Evolutionary conservation across 2,113 vertebrate genomes (phyloP).

Genomic region (Colinus virginianus): DNA sequence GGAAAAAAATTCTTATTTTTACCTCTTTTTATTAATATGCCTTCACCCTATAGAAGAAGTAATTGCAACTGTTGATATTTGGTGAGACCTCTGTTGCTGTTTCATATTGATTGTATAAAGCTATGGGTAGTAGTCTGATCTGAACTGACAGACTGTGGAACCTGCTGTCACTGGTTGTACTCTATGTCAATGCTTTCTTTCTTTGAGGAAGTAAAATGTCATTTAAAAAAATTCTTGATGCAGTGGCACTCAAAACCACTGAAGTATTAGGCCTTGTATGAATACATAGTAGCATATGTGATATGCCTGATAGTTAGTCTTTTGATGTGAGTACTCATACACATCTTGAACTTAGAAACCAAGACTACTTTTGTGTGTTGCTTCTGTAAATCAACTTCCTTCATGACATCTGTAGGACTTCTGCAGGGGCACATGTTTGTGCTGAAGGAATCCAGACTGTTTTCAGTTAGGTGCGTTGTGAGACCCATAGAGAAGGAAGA

Average conservation of each 20-base stretch:
- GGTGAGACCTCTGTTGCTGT: not conserved
- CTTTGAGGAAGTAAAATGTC: not conserved
- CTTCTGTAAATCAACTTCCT: not conserved
- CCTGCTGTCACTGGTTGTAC: not conserved
- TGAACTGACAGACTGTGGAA: not conserved
- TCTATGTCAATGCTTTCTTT: not conserved
- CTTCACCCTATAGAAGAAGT: not conserved
- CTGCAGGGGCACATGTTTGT: not conserved
- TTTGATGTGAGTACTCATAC: not conserved
- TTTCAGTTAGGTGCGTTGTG: not conserved
- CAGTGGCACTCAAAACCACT: not conserved
- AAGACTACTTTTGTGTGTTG: not conserved
- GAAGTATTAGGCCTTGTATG: not conserved
- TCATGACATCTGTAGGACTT: not conserved
- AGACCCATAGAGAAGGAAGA: not conserved
- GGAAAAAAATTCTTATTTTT: constrained; percentile 16
- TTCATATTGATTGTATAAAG: not conserved
- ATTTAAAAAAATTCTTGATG: not conserved
- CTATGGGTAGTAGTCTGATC: not conserved
- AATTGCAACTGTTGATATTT: not conserved
- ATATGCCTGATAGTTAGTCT: not conserved
- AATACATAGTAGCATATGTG: not conserved
- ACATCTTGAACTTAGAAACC: not conserved
- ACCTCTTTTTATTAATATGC: not conserved
- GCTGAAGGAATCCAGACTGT: not conserved